Evolutionary conservation across 1,140 invertebrate genomes (phyloP).

Genomic region (Chironomus striatipennis): DNA sequence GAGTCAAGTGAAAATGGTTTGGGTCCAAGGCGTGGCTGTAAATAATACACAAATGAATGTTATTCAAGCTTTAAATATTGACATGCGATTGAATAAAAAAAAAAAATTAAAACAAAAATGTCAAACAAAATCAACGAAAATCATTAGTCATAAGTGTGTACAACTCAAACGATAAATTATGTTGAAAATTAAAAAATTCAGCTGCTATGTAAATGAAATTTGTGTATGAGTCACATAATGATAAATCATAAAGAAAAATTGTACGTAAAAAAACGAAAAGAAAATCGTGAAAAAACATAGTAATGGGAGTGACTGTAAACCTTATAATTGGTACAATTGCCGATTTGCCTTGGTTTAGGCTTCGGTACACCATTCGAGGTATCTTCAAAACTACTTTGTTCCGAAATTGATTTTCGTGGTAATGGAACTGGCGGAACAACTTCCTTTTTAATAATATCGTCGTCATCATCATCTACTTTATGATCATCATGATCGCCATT

Average conservation of each 20-base stretch:
- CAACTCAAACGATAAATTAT: conserved; percentile 28
- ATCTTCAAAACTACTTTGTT: conserved; percentile 41
- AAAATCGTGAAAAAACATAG: neutral
- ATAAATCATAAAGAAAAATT: neutral
- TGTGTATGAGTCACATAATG: neutral
- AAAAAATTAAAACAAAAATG: conserved; percentile 27
- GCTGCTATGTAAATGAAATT: too few species aligned
- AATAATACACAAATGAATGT: neutral
- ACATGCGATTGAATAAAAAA: conserved; percentile 25
- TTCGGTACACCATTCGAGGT: conserved; percentile 46
- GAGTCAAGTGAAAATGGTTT: conserved; percentile 69
- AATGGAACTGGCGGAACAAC: conserved; percentile 60
- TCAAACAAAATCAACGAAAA: conserved; percentile 25
- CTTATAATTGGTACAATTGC: conserved; percentile 56
- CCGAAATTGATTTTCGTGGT: conserved; percentile 53
- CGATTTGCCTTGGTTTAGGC: conserved; percentile 63
- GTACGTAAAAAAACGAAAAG: neutral
- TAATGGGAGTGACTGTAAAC: conserved; percentile 41
- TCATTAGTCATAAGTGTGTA: conserved; percentile 26
- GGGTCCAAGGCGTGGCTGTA: conserved; percentile 67
- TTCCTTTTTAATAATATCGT: conserved; percentile 30
- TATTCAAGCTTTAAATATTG: neutral
- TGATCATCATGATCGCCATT: conserved; percentile 14
- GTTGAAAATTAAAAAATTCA: conserved; percentile 26
- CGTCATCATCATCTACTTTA: conserved; percentile 27